Conservation (phyloP, 2,113 vertebrate species). For the Calyptommatus sinebrachiatus region DNA sequence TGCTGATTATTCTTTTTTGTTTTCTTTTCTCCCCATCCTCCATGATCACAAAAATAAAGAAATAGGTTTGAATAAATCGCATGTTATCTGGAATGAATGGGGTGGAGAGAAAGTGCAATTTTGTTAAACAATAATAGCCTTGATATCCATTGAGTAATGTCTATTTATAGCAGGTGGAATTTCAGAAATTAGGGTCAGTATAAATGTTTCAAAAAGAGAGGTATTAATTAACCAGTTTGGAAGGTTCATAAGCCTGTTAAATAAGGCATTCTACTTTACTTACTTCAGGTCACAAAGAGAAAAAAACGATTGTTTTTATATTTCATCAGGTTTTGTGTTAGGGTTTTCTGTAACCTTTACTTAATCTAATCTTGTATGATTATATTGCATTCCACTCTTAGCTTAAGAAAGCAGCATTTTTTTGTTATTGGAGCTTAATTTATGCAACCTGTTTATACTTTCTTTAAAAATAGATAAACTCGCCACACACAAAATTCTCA, state of each 20-base stretch:
- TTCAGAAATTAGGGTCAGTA: neutral
- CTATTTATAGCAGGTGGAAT: constrained; percentile 1
- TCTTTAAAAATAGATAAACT: neutral
- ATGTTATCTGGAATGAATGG: neutral
- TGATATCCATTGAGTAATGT: neutral
- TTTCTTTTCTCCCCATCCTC: no score
- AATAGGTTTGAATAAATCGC: neutral
- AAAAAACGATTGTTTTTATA: constrained; percentile 15
- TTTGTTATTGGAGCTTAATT: constrained; percentile 18
- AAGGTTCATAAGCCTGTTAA: constrained; percentile 1
- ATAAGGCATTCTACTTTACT: constrained; percentile 21
- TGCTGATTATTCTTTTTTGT: no score
- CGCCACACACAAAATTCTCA: neutral
- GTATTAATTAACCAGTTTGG: constrained; percentile 18
- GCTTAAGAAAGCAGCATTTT: neutral
- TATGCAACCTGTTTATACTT: constrained; percentile 12
- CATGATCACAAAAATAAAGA: neutral
- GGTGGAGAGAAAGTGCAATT: neutral
- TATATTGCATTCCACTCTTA: constrained; percentile 13
- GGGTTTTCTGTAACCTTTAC: neutral
- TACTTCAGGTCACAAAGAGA: constrained; percentile 8
- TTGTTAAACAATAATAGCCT: neutral
- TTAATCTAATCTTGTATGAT: constrained; percentile 8
- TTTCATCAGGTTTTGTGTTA: constrained; percentile 27
- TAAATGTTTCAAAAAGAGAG: neutral